Evolutionary conservation across 2,888 invertebrate genomes (phyloP).

Genomic region (Stictocephala bisonia): DNA sequence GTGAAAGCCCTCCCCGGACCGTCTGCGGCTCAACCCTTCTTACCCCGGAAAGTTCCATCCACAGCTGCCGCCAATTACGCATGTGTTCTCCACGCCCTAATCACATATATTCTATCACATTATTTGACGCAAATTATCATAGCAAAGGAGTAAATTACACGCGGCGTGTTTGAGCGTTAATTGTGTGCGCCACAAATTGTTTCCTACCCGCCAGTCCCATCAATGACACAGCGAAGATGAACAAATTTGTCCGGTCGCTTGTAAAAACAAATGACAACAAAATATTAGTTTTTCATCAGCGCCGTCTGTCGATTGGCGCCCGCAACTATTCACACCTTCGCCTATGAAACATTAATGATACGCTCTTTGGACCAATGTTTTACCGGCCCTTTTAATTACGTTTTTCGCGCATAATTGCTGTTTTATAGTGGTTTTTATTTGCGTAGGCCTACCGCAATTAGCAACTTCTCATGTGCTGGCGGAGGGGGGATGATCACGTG

Average conservation of each 20-base stretch:
- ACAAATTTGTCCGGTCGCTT: constrained; percentile 27
- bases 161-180: constrained; percentile 20
- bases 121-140: constrained; percentile 45
- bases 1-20: neutral
- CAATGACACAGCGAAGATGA: neutral
- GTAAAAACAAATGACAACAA: constrained; percentile 9
- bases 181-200: constrained; percentile 29
- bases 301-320: constrained; percentile 18
- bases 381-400: constrained; percentile 39
- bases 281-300: constrained; percentile 27
- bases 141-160: constrained; percentile 35
- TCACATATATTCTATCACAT: constrained; percentile 35
- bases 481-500: too few relatives aligned
- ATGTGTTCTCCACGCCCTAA: constrained; percentile 19
- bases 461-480: too few relatives aligned
- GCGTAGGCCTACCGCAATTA: neutral
- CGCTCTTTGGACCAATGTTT: constrained; percentile 35
- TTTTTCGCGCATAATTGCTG: constrained; percentile 31
- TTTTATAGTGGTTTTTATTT: constrained; percentile 3
- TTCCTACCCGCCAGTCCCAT: neutral
- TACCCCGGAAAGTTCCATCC: neutral
- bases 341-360: constrained; percentile 39
- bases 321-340: constrained; percentile 33
- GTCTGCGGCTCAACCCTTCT: too few relatives aligned
- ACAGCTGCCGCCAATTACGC: constrained; percentile 30